Percentiles rank a stretch among this genome's conserved stretches.
phyloP scores from a whole-genome alignment of 2,888 invertebrate genomes.

The Congeria kusceri region DNA sequence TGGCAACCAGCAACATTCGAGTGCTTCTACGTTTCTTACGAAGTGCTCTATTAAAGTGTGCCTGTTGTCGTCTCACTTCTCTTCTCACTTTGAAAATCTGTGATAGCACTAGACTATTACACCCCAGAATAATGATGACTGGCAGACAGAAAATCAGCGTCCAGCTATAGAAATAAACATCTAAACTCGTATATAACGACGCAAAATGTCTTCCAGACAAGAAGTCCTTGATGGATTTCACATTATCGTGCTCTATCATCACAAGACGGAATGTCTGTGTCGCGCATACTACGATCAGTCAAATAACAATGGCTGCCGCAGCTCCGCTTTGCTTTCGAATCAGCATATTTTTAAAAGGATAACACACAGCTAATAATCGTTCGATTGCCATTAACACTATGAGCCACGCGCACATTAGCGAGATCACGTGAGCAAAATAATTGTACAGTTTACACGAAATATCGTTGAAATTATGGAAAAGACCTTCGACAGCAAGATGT shows the following conservation, averaged over 20 bases:
- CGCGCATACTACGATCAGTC: slow-evolving; percentile 74
- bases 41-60: not conserved
- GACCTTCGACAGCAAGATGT: slow-evolving; percentile 23
- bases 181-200: slow-evolving; percentile 18
- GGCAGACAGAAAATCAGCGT: slow-evolving; percentile 13
- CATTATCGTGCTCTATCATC: slow-evolving; percentile 59
- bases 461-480: slow-evolving; percentile 70
- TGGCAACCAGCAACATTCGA: slow-evolving; percentile 1
- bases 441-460: slow-evolving; percentile 78
- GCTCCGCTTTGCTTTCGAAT: slow-evolving; percentile 78
- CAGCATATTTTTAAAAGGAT: slow-evolving; percentile 78
- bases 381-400: slow-evolving; percentile 83
- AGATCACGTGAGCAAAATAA: slow-evolving; percentile 78
- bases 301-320: slow-evolving; percentile 71
- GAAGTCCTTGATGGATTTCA: slow-evolving; percentile 47
- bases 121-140: slow-evolving; percentile 4
- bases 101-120: slow-evolving; percentile 13
- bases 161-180: slow-evolving; percentile 17
- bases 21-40: slow-evolving; percentile 11
- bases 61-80: slow-evolving; percentile 39
- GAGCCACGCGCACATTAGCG: slow-evolving; percentile 83
- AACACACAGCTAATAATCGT: slow-evolving; percentile 80
- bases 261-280: slow-evolving; percentile 80
- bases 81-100: slow-evolving; percentile 65
- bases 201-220: slow-evolving; percentile 57